Base-by-base conservation (phyloP, 1,140 invertebrate species). In the Lepidurus couesii region DNA sequence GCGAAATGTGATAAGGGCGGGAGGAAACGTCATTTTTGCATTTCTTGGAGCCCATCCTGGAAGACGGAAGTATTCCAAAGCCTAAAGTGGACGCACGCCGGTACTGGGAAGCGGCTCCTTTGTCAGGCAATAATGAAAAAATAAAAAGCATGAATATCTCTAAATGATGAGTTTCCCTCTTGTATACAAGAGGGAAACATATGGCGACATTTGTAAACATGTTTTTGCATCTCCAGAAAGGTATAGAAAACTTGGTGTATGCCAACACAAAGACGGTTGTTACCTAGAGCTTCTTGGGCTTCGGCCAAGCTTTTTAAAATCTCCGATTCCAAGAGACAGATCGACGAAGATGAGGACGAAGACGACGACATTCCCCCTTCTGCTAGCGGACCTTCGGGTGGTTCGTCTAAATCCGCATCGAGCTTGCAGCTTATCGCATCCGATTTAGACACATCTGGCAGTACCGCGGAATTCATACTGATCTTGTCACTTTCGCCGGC, bases 321-420 rank as follows among this genome's bases (percentile, higher is more conserved):
- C 53, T 79, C 78, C 42, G 78, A 79, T 42, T 79, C 78, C 34
- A 79, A 75, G 1, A 74, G 78, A 79, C 78, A 79, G 44, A 75
- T 75, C 42, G 88, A 89, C 0, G 86, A 86, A 0, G 87, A 86
- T 6, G 80, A 79, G 3, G 87, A 86, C 13, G 79, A 53, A 1
- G 81, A 47, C 10, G 45, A 73, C 34, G 80, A 76, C 53, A 43
- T 42, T 65, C 77, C 79, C 26, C 77, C 73, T 24, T 53, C 79
- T n/a, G 21, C 10, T 26, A 74, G n/a, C 24, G 75, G 34, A 44
- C 42, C 76, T 43, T 81, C 73, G 34, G 80, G 79, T 34, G 77
- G 74, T 21, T 44, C 75, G 65, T 77, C 79, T 26, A 80, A 78
- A 24, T 77, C 79, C 42, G 80, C 45, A 26, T 44, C 73, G 24